Evolutionary conservation across 2,888 invertebrate genomes (phyloP), one percentile per base, ranked within the genome.

Genomic region (Pristionchus fissidentatus): DNA sequence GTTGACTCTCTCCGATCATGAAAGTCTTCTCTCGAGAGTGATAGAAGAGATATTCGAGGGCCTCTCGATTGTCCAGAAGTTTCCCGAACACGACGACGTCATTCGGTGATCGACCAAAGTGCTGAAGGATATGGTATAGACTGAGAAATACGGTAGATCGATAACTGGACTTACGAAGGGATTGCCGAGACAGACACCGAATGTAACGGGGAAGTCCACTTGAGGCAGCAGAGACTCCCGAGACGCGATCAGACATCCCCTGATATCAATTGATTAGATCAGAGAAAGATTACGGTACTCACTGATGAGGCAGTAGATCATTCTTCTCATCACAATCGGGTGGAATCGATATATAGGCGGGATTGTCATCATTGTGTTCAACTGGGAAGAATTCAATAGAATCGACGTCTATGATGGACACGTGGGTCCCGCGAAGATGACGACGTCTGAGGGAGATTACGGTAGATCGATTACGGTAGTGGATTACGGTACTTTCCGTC

Each of bases 1-100:
- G 29, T 49, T 75, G 75, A 75, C 78, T 78, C 57, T 78, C 78
- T 5, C 78, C 78, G n/a, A 78, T 81, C 29, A 81, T 81, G 22
- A 81, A 62, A 8, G 41, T 79, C 43, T 79, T 79, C 79, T 81
- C 60, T 62, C 66, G 15, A 4, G 62, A 62, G 35, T 49, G n/a
- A 22, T 62, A 32, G 43, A 62, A 32, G 62, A 81, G 41, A 38
- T 62, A 46, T n/a, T 81, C 81, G n/a, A 81, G 43, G 10, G 60
- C 81, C 22, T 62, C 81, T n/a, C 46, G 62, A 66, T 62, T 81
- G 10, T 60, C 66, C 5, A 62, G 22, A n/a, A 81, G 35, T 38
- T 46, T 60, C 35, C 66, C 62, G 49, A 81, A 81, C 3, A 62
- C 62, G n/a, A 60, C 81, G 7, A 81, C 81, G 46, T 81, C 81